These are phyloP conservation scores for Characodon lateralis DNA, from an alignment of 2,797 vertebrate species.

Conservation along the genomic window DNA sequence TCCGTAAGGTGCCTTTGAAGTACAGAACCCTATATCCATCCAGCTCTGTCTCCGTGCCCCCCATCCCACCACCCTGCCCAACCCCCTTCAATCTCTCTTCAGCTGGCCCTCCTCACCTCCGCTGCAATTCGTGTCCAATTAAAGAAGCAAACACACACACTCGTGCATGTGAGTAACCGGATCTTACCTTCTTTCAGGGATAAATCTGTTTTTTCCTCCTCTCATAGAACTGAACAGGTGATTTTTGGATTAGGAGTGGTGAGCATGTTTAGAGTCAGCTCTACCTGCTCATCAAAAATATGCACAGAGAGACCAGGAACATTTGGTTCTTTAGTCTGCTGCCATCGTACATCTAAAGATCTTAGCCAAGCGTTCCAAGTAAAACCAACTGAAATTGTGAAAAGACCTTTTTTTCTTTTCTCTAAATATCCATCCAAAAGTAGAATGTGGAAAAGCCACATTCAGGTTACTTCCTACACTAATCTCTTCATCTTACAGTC, in stretches of 20 bases:
- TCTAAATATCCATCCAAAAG: conserved; percentile 70
- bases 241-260: conserved; percentile 47
- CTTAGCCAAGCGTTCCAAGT: conserved; percentile 71
- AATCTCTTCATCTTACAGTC: conserved; percentile 79
- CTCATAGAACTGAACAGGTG: conserved; percentile 36
- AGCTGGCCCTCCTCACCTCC: conserved; percentile 45
- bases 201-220: conserved; percentile 25
- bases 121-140: conserved; percentile 72
- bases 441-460: conserved; percentile 60
- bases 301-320: conserved; percentile 45
- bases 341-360: conserved; percentile 68
- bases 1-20: conserved; percentile 68
- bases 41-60: conserved; percentile 32
- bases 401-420: conserved; percentile 42
- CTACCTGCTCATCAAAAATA: conserved; percentile 53
- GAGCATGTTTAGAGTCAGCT: conserved; percentile 43
- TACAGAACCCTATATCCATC: conserved; percentile 59
- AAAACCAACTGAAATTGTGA: conserved; percentile 70
- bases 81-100: conserved; percentile 40
- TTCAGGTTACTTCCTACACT: conserved; percentile 72
- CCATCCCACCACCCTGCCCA: conserved; percentile 19
- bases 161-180: conserved; percentile 35
- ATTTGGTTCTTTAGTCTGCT: conserved; percentile 73
- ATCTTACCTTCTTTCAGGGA: conserved; percentile 32
- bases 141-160: conserved; percentile 51